phyloP scores from a whole-genome alignment of 2,888 invertebrate species.

The Microplitis manilae region DNA sequence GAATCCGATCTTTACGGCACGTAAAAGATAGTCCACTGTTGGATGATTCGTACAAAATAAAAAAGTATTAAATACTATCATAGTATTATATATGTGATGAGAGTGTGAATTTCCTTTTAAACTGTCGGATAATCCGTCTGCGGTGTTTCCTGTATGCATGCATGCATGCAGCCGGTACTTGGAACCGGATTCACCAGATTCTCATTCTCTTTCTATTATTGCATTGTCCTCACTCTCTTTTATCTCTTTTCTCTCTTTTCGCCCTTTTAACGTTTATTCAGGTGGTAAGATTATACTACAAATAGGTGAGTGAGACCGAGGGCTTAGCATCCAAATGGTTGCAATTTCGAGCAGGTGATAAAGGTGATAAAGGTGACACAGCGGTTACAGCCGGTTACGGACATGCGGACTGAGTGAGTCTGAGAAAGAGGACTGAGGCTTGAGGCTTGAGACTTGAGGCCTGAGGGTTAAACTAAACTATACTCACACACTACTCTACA shows the following conservation, averaged over 20 bases:
- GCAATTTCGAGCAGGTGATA: constrained; percentile 71
- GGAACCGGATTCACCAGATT: constrained; percentile 32
- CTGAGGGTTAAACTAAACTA: constrained; percentile 16
- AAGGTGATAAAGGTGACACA: constrained; percentile 71
- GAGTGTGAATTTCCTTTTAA: constrained; percentile 52
- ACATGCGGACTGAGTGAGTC: not conserved
- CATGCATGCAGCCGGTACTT: constrained; percentile 48
- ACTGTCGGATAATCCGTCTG: constrained; percentile 64
- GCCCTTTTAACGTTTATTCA: not conserved
- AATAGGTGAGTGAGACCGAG: constrained; percentile 66
- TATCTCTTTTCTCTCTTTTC: too few relatives aligned
- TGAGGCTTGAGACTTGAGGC: not conserved
- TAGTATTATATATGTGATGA: constrained; percentile 11
- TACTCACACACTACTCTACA: not conserved
- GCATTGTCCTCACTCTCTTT: not conserved
- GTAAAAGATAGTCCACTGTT: not conserved
- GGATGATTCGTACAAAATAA: constrained; percentile 14
- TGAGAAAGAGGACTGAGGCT: not conserved
- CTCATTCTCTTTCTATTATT: constrained; percentile 38
- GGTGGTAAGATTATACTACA: constrained; percentile 53
- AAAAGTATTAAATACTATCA: constrained; percentile 38
- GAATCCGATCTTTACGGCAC: constrained; percentile 44
- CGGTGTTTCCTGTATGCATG: constrained; percentile 57
- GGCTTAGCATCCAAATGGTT: constrained; percentile 70
- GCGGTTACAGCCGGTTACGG: constrained; percentile 58